Percentiles rank a stretch among this genome's conserved stretches.
phyloP scores from a whole-genome alignment of 2,797 vertebrate genomes.

The Tolypeutes matacus region DNA sequence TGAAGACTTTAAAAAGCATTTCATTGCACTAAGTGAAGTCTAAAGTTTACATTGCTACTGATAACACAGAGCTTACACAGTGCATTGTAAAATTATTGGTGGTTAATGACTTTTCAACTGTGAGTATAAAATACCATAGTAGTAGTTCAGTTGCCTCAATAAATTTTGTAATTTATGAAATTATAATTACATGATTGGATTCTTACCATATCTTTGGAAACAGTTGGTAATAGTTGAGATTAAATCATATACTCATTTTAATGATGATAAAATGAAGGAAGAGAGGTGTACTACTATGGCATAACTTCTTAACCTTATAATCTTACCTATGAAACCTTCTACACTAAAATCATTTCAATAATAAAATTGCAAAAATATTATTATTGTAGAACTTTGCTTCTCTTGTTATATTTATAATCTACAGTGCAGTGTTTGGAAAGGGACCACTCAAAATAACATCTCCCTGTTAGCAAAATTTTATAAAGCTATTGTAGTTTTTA shows the following conservation, averaged over 20 bases:
- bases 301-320: not conserved
- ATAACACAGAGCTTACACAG: slow-evolving; percentile 6
- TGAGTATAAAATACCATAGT: not conserved
- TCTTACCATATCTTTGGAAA: slow-evolving; percentile 26
- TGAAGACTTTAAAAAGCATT: not conserved
- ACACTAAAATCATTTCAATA: not conserved
- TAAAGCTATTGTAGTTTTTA: not conserved
- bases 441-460: not conserved
- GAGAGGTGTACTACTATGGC: not conserved
- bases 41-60: not conserved
- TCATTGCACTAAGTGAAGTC: not conserved
- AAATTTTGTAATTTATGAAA: slow-evolving; percentile 6
- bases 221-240: not conserved
- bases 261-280: not conserved
- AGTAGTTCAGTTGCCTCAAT: slow-evolving; percentile 17
- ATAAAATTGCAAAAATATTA: not conserved
- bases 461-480: slow-evolving; percentile 22
- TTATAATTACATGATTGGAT: not conserved
- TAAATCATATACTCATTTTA: not conserved
- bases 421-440: not conserved
- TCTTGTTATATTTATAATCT: slow-evolving; percentile 1
- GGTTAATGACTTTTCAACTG: not conserved
- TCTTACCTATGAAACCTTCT: slow-evolving; percentile 15
- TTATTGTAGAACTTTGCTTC: not conserved
- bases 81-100: not conserved